These are phyloP conservation scores for Polia nebulosa DNA, from an alignment of 2,888 invertebrate genomes.

Conservation along the genomic window DNA sequence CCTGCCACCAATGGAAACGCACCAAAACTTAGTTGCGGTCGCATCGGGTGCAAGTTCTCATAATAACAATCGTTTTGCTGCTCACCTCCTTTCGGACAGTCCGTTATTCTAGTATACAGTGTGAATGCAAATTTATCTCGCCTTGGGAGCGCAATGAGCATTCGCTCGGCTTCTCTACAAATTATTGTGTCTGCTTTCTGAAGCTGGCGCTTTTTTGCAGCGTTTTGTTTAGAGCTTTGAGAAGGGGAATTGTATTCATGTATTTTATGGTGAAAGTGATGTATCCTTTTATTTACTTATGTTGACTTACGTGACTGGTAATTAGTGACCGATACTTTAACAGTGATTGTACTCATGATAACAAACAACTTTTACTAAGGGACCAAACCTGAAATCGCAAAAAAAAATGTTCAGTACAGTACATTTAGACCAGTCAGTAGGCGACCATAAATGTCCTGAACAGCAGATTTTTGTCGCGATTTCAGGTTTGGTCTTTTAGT, in stretches of 20 bases:
- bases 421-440: too few relatives aligned
- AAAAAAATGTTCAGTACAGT: too few relatives aligned
- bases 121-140: constrained; percentile 79
- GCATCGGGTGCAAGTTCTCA: constrained; percentile 72
- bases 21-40: constrained; percentile 60
- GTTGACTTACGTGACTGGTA: too few relatives aligned
- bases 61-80: constrained; percentile 74
- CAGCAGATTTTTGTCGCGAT: too few relatives aligned
- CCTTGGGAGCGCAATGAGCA: constrained; percentile 62
- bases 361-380: too few relatives aligned
- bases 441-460: too few relatives aligned
- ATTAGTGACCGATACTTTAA: too few relatives aligned
- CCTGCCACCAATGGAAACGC: constrained; percentile 55
- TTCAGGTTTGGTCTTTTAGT: too few relatives aligned
- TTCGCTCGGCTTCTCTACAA: constrained; percentile 59
- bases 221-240: constrained; percentile 11
- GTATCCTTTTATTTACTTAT: too few relatives aligned
- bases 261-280: too few relatives aligned
- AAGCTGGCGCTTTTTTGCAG: constrained; percentile 25
- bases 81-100: constrained; percentile 70
- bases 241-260: background rate
- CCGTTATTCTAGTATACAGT: constrained; percentile 77
- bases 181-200: constrained; percentile 58
- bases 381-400: too few relatives aligned
- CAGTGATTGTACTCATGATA: too few relatives aligned